A percentile compares a stretch with the other conserved stretches of the same genome.
Evolutionary conservation across 1,140 invertebrate genomes (phyloP).

Genomic region (Fopius arisanus): DNA sequence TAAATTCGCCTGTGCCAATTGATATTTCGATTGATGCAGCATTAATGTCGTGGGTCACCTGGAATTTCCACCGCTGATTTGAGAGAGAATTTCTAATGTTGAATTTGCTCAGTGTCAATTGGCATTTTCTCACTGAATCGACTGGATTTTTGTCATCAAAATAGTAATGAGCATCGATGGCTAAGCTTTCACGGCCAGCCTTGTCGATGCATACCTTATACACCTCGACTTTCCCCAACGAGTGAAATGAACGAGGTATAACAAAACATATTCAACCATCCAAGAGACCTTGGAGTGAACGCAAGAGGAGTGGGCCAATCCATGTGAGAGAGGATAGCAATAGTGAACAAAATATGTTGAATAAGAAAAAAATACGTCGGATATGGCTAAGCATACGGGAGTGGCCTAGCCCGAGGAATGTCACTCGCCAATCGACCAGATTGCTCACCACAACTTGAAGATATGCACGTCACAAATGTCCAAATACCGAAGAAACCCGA

Average conservation of each 20-base stretch:
- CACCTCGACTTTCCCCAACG: constrained; percentile 28
- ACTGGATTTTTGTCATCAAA: background rate
- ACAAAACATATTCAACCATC: constrained; percentile 19
- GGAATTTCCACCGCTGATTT: too few relatives aligned
- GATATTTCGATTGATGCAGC: too few relatives aligned
- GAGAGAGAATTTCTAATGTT: background rate
- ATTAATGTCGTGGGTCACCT: too few relatives aligned
- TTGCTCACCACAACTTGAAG: constrained; percentile 1
- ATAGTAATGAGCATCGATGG: constrained; percentile 20
- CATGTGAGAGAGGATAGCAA: background rate
- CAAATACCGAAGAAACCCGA: too few relatives aligned
- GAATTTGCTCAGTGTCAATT: too few relatives aligned
- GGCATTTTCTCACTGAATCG: background rate
- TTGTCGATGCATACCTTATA: constrained; percentile 17
- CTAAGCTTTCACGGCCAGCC: constrained; percentile 29
- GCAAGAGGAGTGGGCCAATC: background rate
- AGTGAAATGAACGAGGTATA: constrained; percentile 27
- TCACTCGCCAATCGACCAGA: constrained; percentile 24
- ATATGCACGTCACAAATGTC: background rate
- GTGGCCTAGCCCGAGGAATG: constrained; percentile 27
- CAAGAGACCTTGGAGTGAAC: constrained; percentile 23
- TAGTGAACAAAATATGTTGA: constrained; percentile 19
- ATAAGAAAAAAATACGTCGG: background rate
- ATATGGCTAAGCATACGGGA: constrained; percentile 18
- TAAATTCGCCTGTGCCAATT: too few relatives aligned